These are phyloP conservation scores for Tympanuchus pallidicinctus DNA, from an alignment of 2,113 vertebrate species.

Conservation along the genomic window DNA sequence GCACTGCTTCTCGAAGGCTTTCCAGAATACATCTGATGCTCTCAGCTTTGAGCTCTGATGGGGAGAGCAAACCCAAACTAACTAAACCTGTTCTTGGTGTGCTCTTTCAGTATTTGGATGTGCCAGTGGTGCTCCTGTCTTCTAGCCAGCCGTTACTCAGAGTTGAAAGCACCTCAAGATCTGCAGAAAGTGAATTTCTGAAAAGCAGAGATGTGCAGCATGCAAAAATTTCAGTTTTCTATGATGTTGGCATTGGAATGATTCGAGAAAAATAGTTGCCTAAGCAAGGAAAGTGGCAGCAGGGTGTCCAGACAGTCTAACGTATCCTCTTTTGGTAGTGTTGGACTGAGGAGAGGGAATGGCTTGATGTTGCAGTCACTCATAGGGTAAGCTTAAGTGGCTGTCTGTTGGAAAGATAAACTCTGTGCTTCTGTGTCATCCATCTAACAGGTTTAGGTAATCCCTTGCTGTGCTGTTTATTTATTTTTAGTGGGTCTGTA, in stretches of 20 bases:
- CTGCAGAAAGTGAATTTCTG: background rate
- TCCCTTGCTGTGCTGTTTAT: conserved; percentile 43
- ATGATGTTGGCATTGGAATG: background rate
- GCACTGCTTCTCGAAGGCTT: background rate
- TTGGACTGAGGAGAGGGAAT: background rate
- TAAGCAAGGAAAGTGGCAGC: background rate
- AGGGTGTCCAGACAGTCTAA: background rate
- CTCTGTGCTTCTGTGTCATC: background rate
- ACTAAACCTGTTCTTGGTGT: background rate
- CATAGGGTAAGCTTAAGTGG: conserved; percentile 7
- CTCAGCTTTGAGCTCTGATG: background rate
- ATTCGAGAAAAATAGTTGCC: background rate
- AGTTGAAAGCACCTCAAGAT: background rate
- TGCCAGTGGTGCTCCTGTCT: background rate
- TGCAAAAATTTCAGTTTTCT: background rate
- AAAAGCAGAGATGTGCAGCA: background rate
- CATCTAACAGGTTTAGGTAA: conserved; percentile 47
- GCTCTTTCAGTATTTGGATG: background rate
- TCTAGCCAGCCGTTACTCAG: background rate
- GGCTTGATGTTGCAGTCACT: background rate
- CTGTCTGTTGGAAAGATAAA: conserved; percentile 30
- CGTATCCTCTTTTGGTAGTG: background rate
- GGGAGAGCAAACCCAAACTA: background rate
- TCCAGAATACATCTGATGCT: background rate
- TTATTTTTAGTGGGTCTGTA: conserved; percentile 35